Evolutionary conservation across 2,888 invertebrate genomes (phyloP), one percentile per base, ranked within the genome.

Genomic region (Drosophila falleni): DNA sequence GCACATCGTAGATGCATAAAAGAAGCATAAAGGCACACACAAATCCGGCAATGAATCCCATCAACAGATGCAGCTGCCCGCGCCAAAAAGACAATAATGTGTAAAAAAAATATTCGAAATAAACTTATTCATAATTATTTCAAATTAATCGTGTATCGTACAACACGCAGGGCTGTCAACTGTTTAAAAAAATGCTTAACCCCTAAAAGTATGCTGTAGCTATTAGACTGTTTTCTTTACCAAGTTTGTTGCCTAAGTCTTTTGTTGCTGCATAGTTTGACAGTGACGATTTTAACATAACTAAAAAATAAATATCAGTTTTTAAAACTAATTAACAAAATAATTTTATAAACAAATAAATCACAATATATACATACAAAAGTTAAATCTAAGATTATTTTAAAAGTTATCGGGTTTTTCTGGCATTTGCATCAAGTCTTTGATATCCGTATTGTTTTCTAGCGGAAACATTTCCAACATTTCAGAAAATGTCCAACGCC

Each of bases 41-140:
- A 26, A 91, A 91, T 31, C 90, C 90, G 16, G 73, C 77, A 6
- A 79, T 78, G 55, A 91, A 91, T 13, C 91, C 91, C 13, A 74
- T 70, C 9, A 90, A 46, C 23, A 86, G 71, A 10, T 82, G 80
- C 59, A 91, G 33, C 44, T 87, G 91, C 3, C 74, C 68, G 37
- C 71, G 85, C 42, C n/a, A n/a, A n/a, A n/a, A n/a, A n/a, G n/a
- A n/a, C 33, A 29, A 29, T 8, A 29, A 29, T 29, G 4, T 29
- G 8, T 29, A 29, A 8, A 29, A 29, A 29, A 0, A 35, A 11
- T 11, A 3, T 31, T 10, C 31, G n/a, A 31, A 31, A 29, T 6
- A 3, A 29, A 29, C 23, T 3, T 23, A 23, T 23, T 1, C 19
- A 19, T 19, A 19, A 6, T 8, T 8, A 29, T 5, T 29, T 13